Evolutionary conservation across 2,797 vertebrate species (phyloP).

Genomic region (Selene dorsalis): DNA sequence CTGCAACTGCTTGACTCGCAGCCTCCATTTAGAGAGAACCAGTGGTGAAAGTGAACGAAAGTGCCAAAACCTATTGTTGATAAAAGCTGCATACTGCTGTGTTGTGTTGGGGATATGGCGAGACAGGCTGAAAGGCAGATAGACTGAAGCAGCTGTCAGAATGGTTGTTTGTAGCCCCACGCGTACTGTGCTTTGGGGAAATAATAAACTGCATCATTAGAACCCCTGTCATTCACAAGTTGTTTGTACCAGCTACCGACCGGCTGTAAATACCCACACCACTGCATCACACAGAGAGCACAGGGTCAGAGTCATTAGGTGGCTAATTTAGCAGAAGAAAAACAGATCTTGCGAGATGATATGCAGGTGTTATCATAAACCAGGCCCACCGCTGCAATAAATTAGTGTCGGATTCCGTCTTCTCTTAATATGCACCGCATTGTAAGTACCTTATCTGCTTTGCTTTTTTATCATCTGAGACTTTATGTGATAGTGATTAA

Average conservation of each 20-base stretch:
- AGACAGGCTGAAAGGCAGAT: constrained; percentile 80
- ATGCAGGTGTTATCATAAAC: constrained; percentile 52
- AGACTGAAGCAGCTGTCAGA: constrained; percentile 82
- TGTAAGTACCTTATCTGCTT: constrained; percentile 2
- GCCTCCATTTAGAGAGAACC: constrained; percentile 58
- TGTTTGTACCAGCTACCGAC: constrained; percentile 66
- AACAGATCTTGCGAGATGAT: constrained; percentile 56
- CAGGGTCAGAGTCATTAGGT: constrained; percentile 73
- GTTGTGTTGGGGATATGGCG: constrained; percentile 72
- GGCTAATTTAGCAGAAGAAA: constrained; percentile 63
- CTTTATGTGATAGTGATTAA: background rate
- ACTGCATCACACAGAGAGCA: constrained; percentile 50
- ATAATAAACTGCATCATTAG: constrained; percentile 85
- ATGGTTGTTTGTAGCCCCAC: constrained; percentile 82
- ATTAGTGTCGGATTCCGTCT: constrained; percentile 43
- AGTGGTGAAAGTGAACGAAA: constrained; percentile 77
- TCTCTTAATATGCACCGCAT: background rate
- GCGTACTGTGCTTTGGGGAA: constrained; percentile 76
- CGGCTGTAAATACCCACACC: constrained; percentile 67
- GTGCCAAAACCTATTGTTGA: constrained; percentile 79
- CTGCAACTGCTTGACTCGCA: constrained; percentile 42
- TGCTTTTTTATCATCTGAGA: background rate
- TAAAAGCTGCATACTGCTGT: constrained; percentile 79
- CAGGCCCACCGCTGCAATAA: constrained; percentile 39
- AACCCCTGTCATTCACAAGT: constrained; percentile 80